A percentile compares a stretch with the other conserved stretches of the same genome.
phyloP scores from a whole-genome alignment of 1,140 invertebrate genomes.

The Pararge aegeria region DNA sequence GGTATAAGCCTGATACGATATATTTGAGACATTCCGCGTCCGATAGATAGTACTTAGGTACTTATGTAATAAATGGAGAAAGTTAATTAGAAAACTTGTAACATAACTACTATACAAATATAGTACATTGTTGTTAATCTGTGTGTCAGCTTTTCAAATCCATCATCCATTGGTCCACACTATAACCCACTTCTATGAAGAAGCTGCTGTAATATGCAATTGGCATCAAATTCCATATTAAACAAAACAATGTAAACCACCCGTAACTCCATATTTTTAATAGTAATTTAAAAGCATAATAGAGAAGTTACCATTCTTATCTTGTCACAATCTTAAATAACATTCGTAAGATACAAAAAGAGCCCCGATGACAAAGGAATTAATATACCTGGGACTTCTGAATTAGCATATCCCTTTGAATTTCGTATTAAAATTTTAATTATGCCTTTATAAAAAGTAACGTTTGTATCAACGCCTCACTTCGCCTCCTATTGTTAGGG shows the following conservation, averaged over 20 bases:
- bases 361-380: slow-evolving; percentile 19
- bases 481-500: slow-evolving; percentile 15
- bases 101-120: too few species aligned
- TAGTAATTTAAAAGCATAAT: not conserved
- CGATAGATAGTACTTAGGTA: too few species aligned
- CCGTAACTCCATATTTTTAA: not conserved
- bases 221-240: too few species aligned
- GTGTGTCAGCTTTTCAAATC: too few species aligned
- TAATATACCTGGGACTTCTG: slow-evolving; percentile 11
- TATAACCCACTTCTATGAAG: too few species aligned
- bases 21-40: too few species aligned
- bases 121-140: too few species aligned
- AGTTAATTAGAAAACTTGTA: too few species aligned
- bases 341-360: slow-evolving; percentile 16
- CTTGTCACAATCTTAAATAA: slow-evolving; percentile 13
- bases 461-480: slow-evolving; percentile 10
- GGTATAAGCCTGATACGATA: too few species aligned
- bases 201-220: too few species aligned
- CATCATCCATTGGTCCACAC: too few species aligned
- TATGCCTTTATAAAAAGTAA: slow-evolving; percentile 14
- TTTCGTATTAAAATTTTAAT: slow-evolving; percentile 20
- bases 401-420: slow-evolving; percentile 23
- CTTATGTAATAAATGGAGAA: too few species aligned
- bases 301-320: slow-evolving; percentile 5
- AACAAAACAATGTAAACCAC: not conserved